Base-by-base conservation (phyloP, 2,113 vertebrate species). In the Oncorhynchus kisutch region DNA sequence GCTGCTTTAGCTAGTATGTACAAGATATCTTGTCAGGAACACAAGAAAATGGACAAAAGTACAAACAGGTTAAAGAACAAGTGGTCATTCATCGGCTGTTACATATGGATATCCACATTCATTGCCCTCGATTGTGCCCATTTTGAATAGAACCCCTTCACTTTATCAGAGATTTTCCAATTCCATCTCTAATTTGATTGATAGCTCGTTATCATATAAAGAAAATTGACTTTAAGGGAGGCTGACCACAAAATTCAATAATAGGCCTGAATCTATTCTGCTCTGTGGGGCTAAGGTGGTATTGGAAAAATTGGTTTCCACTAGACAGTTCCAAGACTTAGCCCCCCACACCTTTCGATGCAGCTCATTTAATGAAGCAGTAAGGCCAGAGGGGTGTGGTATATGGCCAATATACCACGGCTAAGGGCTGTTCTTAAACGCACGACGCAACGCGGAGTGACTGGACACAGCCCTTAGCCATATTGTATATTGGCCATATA, bases 271-370 rank as follows among this genome's bases (percentile, higher is more conserved):
- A 54, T 54, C 14, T 18, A 54, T 54, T 54, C 51, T 54, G 59
- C n/a, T 62, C n/a, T n/a, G 14, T 8, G 29, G 29, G 14, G 8
- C 29, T 45, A 11, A 9, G 39, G 39, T 45, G 39, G 39, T 45
- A 11, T 45, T 45, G 39, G 39, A 67, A 18, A 31, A 20, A 18
- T 6, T 18, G 9, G 14, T 20, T 27, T 67, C 27, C 29, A 14
- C 6, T 68, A 8, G 67, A 68, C 67, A n/a, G 51, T 54, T 86
- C 72, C 27, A 22, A 78, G 82, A 91, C 89, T 90, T 90, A 79
- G 88, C 51, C 75, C 82, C 12, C 74, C 82, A 74, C 84, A 70
- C 88, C 85, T 76, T 66, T 34, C 12, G 59, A 73, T 51, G 48
- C 45, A 29, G 3, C 49, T 51, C 49, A 16, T 54, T 18, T 16